These are phyloP conservation scores for Amiota mariae DNA, from an alignment of 2,888 invertebrate species.

Conservation along the genomic window DNA sequence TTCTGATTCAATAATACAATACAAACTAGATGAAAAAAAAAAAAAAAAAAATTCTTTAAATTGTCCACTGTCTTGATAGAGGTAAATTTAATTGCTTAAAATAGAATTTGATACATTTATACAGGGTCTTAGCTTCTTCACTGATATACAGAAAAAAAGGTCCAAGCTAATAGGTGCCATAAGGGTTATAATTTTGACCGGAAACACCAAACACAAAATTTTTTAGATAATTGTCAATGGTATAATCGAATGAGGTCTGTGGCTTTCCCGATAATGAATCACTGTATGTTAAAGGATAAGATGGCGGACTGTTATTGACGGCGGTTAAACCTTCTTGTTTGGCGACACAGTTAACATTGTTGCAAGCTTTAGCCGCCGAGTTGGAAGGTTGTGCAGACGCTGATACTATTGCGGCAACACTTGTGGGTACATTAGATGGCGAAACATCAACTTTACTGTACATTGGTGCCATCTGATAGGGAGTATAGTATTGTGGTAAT, in stretches of 20 bases:
- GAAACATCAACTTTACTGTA: not conserved
- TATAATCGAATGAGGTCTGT: not conserved
- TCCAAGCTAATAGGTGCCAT: too few relatives aligned
- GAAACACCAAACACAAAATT: constrained; percentile 54
- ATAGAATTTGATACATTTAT: too few relatives aligned
- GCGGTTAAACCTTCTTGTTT: constrained; percentile 49
- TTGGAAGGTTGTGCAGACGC: not conserved
- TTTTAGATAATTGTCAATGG: constrained; percentile 59
- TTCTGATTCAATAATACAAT: too few relatives aligned
- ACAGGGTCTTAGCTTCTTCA: too few relatives aligned
- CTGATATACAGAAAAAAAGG: too few relatives aligned
- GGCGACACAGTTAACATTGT: constrained; percentile 43
- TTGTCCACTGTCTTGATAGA: too few relatives aligned
- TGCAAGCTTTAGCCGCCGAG: constrained; percentile 26
- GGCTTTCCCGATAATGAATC: not conserved
- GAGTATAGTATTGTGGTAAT: constrained; percentile 27
- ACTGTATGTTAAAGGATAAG: constrained; percentile 37
- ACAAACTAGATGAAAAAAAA: too few relatives aligned
- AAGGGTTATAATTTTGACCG: too few relatives aligned
- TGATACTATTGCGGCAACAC: not conserved
- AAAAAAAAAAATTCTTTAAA: too few relatives aligned
- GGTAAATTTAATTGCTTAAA: too few relatives aligned
- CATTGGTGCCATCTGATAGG: constrained; percentile 9
- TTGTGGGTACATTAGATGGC: not conserved
- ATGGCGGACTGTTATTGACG: constrained; percentile 49